A percentile compares a stretch with the other conserved stretches of the same genome.
Conservation (phyloP, 2,888 invertebrate genomes). For the Tubulanus polymorphus region DNA sequence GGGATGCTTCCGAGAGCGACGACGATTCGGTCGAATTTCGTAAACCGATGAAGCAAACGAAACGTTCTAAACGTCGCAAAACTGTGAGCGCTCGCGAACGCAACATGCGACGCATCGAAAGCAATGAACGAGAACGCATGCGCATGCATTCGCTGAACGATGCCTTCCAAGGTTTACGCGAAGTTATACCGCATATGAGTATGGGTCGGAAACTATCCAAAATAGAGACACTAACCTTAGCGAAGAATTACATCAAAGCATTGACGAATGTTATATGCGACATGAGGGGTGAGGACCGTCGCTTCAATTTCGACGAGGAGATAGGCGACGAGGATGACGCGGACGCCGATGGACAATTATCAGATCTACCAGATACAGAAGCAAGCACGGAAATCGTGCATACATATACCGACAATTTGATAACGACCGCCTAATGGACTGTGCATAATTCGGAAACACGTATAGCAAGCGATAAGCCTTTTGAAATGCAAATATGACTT, state of each 20-base stretch:
- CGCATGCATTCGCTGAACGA: slow-evolving; percentile 89
- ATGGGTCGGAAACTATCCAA: slow-evolving; percentile 80
- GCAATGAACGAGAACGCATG: slow-evolving; percentile 86
- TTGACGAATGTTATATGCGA: slow-evolving; percentile 80
- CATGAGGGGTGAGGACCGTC: slow-evolving; percentile 69
- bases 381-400: no score
- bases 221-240: slow-evolving; percentile 81
- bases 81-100: slow-evolving; percentile 78
- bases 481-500: no score
- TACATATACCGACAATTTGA: no score
- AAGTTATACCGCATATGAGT: slow-evolving; percentile 82
- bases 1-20: no score
- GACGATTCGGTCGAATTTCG: slow-evolving; percentile 34
- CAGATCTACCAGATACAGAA: no score
- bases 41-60: slow-evolving; percentile 31
- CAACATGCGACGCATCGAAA: slow-evolving; percentile 79
- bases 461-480: no score
- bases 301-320: slow-evolving; percentile 58
- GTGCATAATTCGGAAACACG: no score
- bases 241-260: slow-evolving; percentile 86
- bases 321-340: slow-evolving; percentile 17
- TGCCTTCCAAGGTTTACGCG: slow-evolving; percentile 81
- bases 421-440: no score
- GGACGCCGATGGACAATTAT: slow-evolving; percentile 24
- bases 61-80: slow-evolving; percentile 61